Percentiles rank a stretch among this genome's conserved stretches.
These are phyloP conservation scores for Dasypogon diadema DNA, from an alignment of 2,888 invertebrate genomes.

Conservation along the genomic window DNA sequence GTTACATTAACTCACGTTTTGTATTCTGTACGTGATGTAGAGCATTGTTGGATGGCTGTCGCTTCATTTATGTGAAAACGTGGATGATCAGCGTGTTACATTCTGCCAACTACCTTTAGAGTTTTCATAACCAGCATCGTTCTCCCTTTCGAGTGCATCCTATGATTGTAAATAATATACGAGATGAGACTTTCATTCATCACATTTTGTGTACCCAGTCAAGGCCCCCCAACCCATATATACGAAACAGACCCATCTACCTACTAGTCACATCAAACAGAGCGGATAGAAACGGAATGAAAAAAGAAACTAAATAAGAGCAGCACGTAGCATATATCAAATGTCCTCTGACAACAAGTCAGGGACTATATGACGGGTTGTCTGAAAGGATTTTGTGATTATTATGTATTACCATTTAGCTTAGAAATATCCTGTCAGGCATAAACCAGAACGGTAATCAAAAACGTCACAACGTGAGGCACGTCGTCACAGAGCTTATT, in stretches of 20 bases:
- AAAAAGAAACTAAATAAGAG: constrained; percentile 40
- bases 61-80: constrained; percentile 43
- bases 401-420: constrained; percentile 51
- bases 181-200: constrained; percentile 51
- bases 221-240: background rate
- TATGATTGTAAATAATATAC: constrained; percentile 49
- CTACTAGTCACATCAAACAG: constrained; percentile 32
- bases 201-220: constrained; percentile 39
- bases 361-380: constrained; percentile 38
- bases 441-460: constrained; percentile 47
- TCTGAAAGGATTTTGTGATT: constrained; percentile 50
- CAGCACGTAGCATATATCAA: constrained; percentile 51
- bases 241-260: background rate
- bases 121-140: constrained; percentile 1
- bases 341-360: constrained; percentile 50
- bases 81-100: constrained; percentile 44
- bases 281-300: constrained; percentile 8
- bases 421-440: constrained; percentile 37
- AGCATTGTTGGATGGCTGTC: constrained; percentile 37
- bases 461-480: constrained; percentile 6
- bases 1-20: constrained; percentile 47
- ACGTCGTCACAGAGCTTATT: constrained; percentile 25
- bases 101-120: constrained; percentile 25
- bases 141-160: constrained; percentile 23
- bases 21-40: constrained; percentile 38